Evolutionary conservation across 2,888 invertebrate species (phyloP).

Genomic region (Chorisops tibialis): DNA sequence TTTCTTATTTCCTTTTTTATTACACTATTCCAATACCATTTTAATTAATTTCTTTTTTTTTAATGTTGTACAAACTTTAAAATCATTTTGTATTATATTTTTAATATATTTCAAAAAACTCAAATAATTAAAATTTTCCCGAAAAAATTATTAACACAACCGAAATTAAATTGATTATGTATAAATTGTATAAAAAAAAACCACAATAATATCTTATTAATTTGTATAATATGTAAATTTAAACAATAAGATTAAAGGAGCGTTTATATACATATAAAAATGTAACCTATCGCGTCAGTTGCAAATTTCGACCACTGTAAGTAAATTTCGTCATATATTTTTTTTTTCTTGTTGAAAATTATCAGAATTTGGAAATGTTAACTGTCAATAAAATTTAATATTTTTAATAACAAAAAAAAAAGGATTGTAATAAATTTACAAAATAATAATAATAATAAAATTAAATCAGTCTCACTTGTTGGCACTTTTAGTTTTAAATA

Average conservation of each 20-base stretch:
- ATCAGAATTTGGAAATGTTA: not conserved
- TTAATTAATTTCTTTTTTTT: not conserved
- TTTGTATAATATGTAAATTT: too few relatives aligned
- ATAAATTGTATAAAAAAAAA: constrained; percentile 12
- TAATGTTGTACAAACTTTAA: not conserved
- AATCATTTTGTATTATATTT: not conserved
- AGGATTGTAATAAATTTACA: not conserved
- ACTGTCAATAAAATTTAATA: not conserved
- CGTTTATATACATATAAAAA: constrained; percentile 9
- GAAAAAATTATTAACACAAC: too few relatives aligned
- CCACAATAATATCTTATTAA: not conserved
- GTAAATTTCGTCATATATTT: too few relatives aligned
- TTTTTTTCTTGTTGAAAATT: not conserved
- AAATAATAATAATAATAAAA: constrained; percentile 1
- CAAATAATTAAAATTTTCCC: too few relatives aligned
- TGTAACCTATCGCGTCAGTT: constrained; percentile 5
- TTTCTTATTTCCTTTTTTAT: not conserved
- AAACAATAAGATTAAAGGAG: not conserved
- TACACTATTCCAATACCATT: not conserved
- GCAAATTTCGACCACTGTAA: constrained; percentile 11
- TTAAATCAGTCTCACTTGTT: not conserved
- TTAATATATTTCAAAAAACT: not conserved
- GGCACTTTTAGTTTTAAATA: constrained; percentile 14
- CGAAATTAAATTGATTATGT: not conserved
- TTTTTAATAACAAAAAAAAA: not conserved